A percentile compares a stretch with the other conserved stretches of the same genome.
Conservation (phyloP, 2,888 invertebrate genomes). For the Griposia aprilina region DNA sequence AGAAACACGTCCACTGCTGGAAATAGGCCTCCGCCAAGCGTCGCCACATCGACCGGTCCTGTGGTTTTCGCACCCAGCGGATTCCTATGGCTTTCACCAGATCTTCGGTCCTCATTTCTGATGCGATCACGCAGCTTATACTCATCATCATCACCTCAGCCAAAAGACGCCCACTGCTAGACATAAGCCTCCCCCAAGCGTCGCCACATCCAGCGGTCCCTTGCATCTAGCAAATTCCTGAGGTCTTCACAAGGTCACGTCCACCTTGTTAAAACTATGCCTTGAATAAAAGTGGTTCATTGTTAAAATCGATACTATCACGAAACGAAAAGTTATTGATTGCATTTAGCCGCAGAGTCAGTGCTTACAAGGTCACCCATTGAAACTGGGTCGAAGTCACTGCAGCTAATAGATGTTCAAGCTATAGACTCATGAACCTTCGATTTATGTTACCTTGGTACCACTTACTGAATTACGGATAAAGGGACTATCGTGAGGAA, state of each 20-base stretch:
- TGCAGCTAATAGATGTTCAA: not conserved
- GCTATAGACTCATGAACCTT: not conserved
- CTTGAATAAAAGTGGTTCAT: not conserved
- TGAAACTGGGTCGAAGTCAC: conserved; percentile 35
- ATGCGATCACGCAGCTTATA: no score
- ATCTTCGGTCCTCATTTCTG: no score
- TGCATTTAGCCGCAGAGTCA: not conserved
- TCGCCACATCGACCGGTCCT: not conserved
- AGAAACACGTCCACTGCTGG: not conserved
- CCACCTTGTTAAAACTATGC: not conserved
- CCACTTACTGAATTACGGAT: not conserved
- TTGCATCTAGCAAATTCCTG: not conserved
- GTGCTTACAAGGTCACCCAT: not conserved
- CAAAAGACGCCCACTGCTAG: not conserved
- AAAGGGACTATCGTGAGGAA: not conserved
- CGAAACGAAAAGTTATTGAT: conserved; percentile 12
- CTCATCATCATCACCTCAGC: not conserved
- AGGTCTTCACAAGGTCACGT: not conserved
- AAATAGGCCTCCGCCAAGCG: not conserved
- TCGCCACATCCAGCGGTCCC: not conserved
- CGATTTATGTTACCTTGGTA: not conserved
- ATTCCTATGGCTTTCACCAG: no score
- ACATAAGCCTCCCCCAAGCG: not conserved
- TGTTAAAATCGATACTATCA: not conserved
- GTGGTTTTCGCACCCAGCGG: not conserved